phyloP scores from a whole-genome alignment of 1,140 invertebrate species.

The Propsilocerus akamusi region DNA sequence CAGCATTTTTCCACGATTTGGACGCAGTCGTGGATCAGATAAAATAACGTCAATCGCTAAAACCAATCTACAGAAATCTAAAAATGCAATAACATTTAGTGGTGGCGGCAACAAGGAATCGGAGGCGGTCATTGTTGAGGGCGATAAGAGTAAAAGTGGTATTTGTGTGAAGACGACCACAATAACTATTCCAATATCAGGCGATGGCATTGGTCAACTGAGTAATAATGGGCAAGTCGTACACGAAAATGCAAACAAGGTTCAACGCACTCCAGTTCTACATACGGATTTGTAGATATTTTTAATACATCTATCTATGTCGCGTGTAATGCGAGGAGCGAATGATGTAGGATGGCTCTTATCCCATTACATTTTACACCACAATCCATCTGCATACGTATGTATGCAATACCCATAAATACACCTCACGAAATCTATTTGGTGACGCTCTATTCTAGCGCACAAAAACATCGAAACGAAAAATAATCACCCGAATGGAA shows the following conservation, averaged over 20 bases:
- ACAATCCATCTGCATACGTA: too few species aligned
- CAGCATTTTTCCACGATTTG: constrained; percentile 60
- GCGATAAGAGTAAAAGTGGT: neutral
- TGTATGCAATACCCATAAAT: too few species aligned
- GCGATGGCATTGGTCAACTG: neutral
- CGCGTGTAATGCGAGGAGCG: too few species aligned
- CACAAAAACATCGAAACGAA: too few species aligned
- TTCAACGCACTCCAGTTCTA: neutral
- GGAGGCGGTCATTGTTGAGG: neutral
- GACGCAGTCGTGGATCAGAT: constrained; percentile 14
- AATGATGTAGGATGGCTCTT: too few species aligned
- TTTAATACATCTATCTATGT: too few species aligned
- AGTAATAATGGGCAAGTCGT: neutral
- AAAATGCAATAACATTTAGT: neutral
- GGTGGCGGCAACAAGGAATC: neutral
- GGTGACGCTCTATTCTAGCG: too few species aligned
- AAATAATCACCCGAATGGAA: too few species aligned
- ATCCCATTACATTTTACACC: too few species aligned
- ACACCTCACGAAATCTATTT: too few species aligned
- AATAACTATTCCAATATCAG: neutral
- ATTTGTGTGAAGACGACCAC: neutral
- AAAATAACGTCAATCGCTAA: constrained; percentile 2
- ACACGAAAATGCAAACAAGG: neutral
- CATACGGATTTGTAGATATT: constrained; percentile 2
- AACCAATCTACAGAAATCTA: neutral